Base-by-base conservation (phyloP, 2,113 vertebrate species). In the Kryptolebias marmoratus region DNA sequence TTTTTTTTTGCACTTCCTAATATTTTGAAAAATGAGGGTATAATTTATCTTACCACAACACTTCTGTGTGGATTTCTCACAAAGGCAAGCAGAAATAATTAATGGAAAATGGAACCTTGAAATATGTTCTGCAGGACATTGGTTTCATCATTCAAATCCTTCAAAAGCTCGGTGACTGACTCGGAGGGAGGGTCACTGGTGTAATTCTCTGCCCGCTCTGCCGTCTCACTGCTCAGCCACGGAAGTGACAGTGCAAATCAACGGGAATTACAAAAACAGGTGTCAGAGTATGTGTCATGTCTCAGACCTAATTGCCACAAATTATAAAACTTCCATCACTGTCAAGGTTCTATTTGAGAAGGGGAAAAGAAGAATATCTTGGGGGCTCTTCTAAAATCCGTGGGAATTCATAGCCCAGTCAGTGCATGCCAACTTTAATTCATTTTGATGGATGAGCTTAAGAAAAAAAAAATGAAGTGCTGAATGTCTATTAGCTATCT, bases 391-490 rank as follows among this genome's bases (percentile, higher is more conserved):
- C 74, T 80, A 74, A 89, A 86, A 88, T 83, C 84, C 84, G 83
- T 91, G 91, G 88, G 91, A 92, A 93, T 87, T 83, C 81, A 77
- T 52, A 56, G 82, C 48, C 2, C 56, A 61, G 73, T 69, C 75
- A 68, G 77, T 81, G 84, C 81, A 73, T 84, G 92, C 90, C 92
- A 93, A 89, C 86, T 91, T 87, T 71, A 89, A 92, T 92, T 94
- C 89, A 90, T 79, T 84, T 87, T 93, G 93, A 92, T 91, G 91
- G 88, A 93, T 91, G 93, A 90, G 84, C 80, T 84, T 68, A 13
- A 79, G 81, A 39, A 47, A 71, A 70, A 82, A 82, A 85, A 87
- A 84, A 80, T 73, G 73, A 87, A 89, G 90, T 83, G 74, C 82
- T 79, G 84, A 75, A 87, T 82, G 91, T 91, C 89, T 90, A 87